Conservation (phyloP, 2,888 invertebrate genomes). For the Ennomos quercinarius region DNA sequence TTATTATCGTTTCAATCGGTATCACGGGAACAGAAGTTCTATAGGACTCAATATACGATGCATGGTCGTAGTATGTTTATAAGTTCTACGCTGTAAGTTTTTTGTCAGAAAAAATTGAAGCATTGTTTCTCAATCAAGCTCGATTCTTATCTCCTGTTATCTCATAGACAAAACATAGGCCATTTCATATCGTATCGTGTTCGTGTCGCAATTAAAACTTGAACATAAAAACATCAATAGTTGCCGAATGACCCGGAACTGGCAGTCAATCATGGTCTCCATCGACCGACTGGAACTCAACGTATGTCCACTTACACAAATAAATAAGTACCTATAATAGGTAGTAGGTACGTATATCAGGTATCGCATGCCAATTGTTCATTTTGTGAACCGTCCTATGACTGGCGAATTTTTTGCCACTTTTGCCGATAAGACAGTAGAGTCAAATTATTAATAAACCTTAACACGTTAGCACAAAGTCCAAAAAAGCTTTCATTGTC, state of each 20-base stretch:
- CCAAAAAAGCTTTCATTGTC: conserved; percentile 18
- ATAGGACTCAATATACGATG: no score
- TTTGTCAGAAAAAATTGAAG: conserved; percentile 10
- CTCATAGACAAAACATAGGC: conserved; percentile 23
- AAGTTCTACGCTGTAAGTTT: background rate
- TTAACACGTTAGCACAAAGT: conserved; percentile 27
- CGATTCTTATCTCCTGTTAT: conserved; percentile 30
- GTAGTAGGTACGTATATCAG: conserved; percentile 34
- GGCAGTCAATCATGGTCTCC: conserved; percentile 52
- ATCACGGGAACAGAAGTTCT: no score
- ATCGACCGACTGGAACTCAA: conserved; percentile 30
- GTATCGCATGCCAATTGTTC: conserved; percentile 46
- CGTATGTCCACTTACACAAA: conserved; percentile 30
- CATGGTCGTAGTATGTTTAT: no score
- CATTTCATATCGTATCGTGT: conserved; percentile 29
- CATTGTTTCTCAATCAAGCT: conserved; percentile 27
- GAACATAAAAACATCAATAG: conserved; percentile 56
- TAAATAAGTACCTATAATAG: conserved; percentile 32
- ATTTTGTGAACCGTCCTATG: conserved; percentile 65
- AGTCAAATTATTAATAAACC: conserved; percentile 15
- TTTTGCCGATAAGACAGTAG: conserved; percentile 20
- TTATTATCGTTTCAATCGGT: no score
- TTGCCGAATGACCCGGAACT: conserved; percentile 70
- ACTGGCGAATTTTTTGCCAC: conserved; percentile 65
- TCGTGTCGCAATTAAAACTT: conserved; percentile 40